Conservation (phyloP, 2,888 invertebrate genomes). For the Baronia brevicornis region DNA sequence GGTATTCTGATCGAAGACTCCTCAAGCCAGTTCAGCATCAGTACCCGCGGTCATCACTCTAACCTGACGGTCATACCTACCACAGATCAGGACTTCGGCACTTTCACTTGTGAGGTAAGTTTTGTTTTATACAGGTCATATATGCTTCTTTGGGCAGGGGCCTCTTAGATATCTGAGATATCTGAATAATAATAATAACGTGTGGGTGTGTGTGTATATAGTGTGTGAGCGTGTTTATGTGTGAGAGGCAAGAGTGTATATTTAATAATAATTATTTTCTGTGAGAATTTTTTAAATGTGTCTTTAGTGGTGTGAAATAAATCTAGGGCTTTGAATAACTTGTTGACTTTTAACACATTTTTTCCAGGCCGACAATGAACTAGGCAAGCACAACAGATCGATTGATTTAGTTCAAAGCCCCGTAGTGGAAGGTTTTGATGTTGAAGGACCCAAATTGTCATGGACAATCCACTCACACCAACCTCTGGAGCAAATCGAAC, state of each 20-base stretch:
- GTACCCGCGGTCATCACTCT: constrained; percentile 38
- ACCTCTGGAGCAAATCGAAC: constrained; percentile 39
- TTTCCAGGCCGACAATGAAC: constrained; percentile 46
- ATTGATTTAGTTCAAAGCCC: constrained; percentile 54
- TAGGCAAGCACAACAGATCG: constrained; percentile 51
- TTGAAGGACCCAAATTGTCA: constrained; percentile 36
- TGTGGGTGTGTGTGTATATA: no score
- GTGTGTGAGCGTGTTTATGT: no score
- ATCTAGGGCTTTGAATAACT: no score
- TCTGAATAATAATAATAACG: no score
- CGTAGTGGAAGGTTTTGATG: constrained; percentile 39
- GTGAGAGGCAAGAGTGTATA: neutral
- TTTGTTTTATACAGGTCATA: no score
- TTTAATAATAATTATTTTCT: neutral
- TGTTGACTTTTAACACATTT: no score
- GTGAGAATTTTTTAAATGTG: neutral
- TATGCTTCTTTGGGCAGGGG: no score
- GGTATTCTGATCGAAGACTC: constrained; percentile 34
- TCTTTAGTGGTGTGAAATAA: no score
- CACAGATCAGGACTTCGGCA: constrained; percentile 47
- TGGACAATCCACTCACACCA: constrained; percentile 55
- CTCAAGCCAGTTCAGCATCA: constrained; percentile 32
- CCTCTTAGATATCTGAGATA: no score
- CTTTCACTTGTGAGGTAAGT: constrained; percentile 59
- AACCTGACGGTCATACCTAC: constrained; percentile 48